phyloP scores from a whole-genome alignment of 2,113 vertebrate species.

The Quiscalus mexicanus region DNA sequence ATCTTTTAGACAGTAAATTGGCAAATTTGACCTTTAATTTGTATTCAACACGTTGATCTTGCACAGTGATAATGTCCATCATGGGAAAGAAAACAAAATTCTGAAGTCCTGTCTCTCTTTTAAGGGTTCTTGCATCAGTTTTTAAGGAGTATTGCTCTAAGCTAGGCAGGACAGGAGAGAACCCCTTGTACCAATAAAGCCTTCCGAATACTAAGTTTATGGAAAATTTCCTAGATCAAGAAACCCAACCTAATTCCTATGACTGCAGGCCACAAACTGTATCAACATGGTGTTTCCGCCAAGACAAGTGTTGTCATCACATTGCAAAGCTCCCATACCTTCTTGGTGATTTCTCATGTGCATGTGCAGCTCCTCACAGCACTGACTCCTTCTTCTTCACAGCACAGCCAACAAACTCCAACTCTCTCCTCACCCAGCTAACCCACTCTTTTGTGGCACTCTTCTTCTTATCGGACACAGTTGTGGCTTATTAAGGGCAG shows the following conservation, averaged over 20 bases:
- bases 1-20: not conserved
- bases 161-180: not conserved
- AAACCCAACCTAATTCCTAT: not conserved
- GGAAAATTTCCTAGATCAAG: not conserved
- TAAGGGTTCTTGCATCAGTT: not conserved
- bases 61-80: fast-evolving
- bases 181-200: not conserved
- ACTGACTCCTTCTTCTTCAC: no score
- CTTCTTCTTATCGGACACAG: no score
- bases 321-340: no score
- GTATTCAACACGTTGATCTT: not conserved
- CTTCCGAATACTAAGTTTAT: not conserved
- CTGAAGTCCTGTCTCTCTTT: not conserved
- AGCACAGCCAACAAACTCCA: no score
- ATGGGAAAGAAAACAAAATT: not conserved
- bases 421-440: no score
- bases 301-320: not conserved
- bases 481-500: no score
- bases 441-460: no score
- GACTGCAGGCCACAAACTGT: not conserved
- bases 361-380: no score
- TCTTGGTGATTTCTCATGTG: no score
- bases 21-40: not conserved
- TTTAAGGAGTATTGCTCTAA: not conserved
- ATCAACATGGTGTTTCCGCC: not conserved